Conservation (phyloP, 1,140 invertebrate genomes). For the Euschistus heros region DNA sequence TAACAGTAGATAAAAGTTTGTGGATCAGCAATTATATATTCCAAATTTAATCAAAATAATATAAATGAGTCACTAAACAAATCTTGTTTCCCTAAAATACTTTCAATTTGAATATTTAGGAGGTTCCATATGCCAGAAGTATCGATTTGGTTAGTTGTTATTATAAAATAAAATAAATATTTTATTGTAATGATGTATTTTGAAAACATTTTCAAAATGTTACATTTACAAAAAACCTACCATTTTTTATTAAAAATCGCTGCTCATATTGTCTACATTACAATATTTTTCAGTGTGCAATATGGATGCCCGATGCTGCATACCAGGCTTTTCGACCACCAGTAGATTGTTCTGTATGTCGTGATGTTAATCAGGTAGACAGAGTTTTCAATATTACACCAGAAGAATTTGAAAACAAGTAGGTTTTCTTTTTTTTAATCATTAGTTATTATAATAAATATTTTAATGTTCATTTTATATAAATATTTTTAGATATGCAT, state of each 20-base stretch:
- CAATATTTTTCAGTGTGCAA: slow-evolving; percentile 43
- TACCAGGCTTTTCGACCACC: slow-evolving; percentile 56
- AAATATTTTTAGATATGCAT: slow-evolving; percentile 50
- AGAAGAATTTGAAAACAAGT: slow-evolving; percentile 53
- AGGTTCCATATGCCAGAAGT: too few relatives aligned
- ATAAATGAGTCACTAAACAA: too few relatives aligned
- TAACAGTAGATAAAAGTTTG: too few relatives aligned
- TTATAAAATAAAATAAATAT: too few relatives aligned
- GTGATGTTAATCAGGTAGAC: slow-evolving; percentile 46
- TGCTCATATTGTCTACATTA: not conserved
- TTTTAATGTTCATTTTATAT: not conserved
- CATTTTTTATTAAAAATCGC: not conserved
- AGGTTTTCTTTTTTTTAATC: slow-evolving; percentile 18
- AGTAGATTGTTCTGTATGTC: slow-evolving; percentile 63
- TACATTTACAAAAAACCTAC: too few relatives aligned
- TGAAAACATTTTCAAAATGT: too few relatives aligned
- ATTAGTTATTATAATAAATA: not conserved
- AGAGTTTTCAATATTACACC: slow-evolving; percentile 52
- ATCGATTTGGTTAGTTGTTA: too few relatives aligned
- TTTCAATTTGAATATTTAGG: too few relatives aligned
- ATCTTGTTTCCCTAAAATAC: too few relatives aligned
- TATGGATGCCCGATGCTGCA: slow-evolving; percentile 45
- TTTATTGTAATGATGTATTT: too few relatives aligned
- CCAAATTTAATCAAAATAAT: too few relatives aligned
- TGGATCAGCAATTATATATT: too few relatives aligned